Conservation (phyloP, 2,888 invertebrate species). For the Dendrolimus houi region DNA sequence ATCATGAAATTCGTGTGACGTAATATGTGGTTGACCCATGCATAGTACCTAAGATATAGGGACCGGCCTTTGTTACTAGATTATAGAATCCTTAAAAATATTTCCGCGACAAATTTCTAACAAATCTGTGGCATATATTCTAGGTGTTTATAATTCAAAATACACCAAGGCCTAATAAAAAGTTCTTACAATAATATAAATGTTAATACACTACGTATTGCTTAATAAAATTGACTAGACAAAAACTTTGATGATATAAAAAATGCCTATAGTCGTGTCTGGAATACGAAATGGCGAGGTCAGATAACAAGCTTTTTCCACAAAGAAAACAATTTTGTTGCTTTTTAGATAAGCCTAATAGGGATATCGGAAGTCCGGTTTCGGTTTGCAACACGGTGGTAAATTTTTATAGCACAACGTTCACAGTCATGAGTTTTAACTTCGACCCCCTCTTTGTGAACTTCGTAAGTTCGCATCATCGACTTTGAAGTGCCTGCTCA, state of each 20-base stretch:
- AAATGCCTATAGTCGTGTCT: slow-evolving; percentile 6
- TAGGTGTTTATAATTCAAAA: no score
- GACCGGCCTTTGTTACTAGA: no score
- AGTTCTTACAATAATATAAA: slow-evolving; percentile 18
- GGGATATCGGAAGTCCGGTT: slow-evolving; percentile 14
- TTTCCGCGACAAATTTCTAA: no score
- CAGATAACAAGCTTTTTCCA: slow-evolving; percentile 7
- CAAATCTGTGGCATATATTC: no score
- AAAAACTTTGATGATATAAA: slow-evolving; percentile 18
- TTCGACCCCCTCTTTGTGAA: not conserved
- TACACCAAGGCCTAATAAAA: not conserved
- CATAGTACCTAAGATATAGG: no score
- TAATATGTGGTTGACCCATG: no score
- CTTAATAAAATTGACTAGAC: slow-evolving; percentile 17
- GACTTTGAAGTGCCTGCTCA: not conserved
- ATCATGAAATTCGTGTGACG: no score
- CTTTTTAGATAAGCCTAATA: slow-evolving; percentile 14
- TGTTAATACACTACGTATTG: slow-evolving; percentile 21
- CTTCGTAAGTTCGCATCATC: not conserved
- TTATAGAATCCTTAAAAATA: no score
- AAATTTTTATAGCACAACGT: not conserved
- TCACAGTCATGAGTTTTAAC: not conserved
- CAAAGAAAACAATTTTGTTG: slow-evolving; percentile 7
- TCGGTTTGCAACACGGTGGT: slow-evolving; percentile 7
- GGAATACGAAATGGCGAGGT: slow-evolving; percentile 6